Conservation (phyloP, 1,140 invertebrate genomes). For the Globodera ellingtonae region DNA sequence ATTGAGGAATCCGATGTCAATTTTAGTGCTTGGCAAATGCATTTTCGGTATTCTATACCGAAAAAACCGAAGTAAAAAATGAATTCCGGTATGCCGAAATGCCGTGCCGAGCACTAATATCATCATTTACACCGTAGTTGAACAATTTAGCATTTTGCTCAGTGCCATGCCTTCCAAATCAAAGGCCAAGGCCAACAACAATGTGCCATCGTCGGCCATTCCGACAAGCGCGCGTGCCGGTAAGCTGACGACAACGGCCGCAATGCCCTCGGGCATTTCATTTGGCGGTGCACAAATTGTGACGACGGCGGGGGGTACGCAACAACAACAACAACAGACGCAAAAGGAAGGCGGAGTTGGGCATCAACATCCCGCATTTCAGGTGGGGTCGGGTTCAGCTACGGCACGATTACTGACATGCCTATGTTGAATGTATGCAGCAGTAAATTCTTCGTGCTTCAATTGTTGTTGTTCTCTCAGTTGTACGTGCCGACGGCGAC, state of each 20-base stretch:
- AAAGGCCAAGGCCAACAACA: background rate
- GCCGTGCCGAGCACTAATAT: too few relatives aligned
- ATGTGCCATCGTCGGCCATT: background rate
- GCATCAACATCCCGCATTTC: conserved; percentile 3
- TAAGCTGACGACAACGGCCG: background rate
- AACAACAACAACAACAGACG: background rate
- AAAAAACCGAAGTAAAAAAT: too few relatives aligned
- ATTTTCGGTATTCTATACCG: too few relatives aligned
- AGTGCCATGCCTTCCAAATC: conserved; percentile 6
- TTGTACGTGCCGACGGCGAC: conserved; percentile 12
- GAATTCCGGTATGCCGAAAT: too few relatives aligned
- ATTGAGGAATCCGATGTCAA: too few relatives aligned
- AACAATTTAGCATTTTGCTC: background rate
- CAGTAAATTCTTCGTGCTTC: too few relatives aligned
- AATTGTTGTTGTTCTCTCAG: background rate
- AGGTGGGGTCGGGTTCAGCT: background rate
- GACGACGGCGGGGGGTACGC: background rate
- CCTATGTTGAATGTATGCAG: background rate
- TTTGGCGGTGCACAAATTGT: conserved; percentile 1
- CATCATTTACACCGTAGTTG: too few relatives aligned
- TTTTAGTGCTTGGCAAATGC: too few relatives aligned
- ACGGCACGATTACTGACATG: background rate
- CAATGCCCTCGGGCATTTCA: background rate
- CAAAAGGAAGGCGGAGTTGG: background rate
- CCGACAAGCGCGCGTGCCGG: background rate